These are phyloP conservation scores for Parasteatoda lunata DNA, from an alignment of 2,888 invertebrate species.

Conservation along the genomic window DNA sequence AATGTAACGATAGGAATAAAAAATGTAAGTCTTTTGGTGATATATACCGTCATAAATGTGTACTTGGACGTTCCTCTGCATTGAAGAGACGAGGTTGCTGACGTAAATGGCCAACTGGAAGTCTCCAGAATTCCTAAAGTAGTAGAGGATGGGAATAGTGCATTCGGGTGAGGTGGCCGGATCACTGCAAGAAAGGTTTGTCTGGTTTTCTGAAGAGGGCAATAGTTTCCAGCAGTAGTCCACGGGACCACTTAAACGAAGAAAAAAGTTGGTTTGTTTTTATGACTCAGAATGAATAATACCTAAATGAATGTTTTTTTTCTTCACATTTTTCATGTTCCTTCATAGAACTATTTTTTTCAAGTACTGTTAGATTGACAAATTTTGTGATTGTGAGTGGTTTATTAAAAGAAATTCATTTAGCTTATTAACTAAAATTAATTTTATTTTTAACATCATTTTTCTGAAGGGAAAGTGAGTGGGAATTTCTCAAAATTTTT, in stretches of 20 bases:
- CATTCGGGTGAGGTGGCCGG: conserved; percentile 75
- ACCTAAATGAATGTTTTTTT: no score
- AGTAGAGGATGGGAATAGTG: conserved; percentile 81
- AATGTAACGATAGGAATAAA: no score
- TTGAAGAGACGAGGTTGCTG: conserved; percentile 80
- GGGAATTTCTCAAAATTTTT: no score
- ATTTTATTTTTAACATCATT: no score
- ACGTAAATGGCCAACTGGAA: conserved; percentile 87
- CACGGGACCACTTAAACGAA: conserved; percentile 48
- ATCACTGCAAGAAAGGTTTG: conserved; percentile 75
- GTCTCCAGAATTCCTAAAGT: conserved; percentile 81
- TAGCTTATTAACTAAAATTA: no score
- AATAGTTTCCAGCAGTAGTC: conserved; percentile 66
- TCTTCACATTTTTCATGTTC: no score
- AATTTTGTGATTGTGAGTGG: no score
- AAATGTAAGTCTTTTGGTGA: no score
- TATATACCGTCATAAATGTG: conserved; percentile 87
- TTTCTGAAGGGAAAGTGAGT: no score
- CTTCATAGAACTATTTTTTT: no score
- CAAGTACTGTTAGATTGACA: no score
- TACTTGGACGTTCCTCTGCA: conserved; percentile 78
- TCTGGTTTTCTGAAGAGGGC: conserved; percentile 23
- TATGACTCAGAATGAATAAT: neutral
- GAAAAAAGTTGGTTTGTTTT: neutral
- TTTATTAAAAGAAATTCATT: no score